Conservation (phyloP, 2,888 invertebrate genomes). For the Lasioglossum figueresi region DNA sequence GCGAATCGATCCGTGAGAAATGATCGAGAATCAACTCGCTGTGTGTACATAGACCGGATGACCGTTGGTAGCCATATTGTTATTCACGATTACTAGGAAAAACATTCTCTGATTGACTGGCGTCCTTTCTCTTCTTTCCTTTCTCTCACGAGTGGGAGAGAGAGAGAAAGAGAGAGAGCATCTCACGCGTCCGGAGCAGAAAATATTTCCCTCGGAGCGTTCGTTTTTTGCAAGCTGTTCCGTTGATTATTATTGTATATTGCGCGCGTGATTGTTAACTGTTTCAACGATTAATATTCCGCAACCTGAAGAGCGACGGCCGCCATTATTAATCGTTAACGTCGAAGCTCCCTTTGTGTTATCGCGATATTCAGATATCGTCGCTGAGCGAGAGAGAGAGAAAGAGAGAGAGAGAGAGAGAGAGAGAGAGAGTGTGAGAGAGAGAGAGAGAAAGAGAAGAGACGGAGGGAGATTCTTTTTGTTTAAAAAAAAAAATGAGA, state of each 20-base stretch:
- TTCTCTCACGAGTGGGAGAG: slow-evolving; percentile 39
- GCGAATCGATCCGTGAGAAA: background rate
- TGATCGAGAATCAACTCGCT: slow-evolving; percentile 38
- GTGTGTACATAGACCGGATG: slow-evolving; percentile 57
- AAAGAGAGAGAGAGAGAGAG: background rate
- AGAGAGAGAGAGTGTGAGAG: background rate
- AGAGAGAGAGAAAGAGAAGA: background rate
- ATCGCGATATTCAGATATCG: background rate
- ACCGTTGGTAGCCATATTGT: slow-evolving; percentile 55
- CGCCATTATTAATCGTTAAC: slow-evolving; percentile 6
- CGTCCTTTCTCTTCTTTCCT: slow-evolving; percentile 64
- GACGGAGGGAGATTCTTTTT: background rate
- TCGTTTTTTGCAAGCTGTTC: slow-evolving; percentile 5
- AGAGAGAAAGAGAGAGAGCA: background rate
- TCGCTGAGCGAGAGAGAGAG: background rate
- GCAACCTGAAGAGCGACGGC: background rate
- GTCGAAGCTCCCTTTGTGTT: background rate
- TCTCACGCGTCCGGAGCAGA: slow-evolving; percentile 6
- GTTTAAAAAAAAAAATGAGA: background rate
- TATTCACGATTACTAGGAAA: slow-evolving; percentile 53
- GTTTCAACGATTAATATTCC: slow-evolving; percentile 6
- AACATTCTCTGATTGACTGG: slow-evolving; percentile 38
- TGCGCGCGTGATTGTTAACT: slow-evolving; percentile 7
- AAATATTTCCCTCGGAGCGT: slow-evolving; percentile 4
- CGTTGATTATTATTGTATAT: slow-evolving; percentile 9